phyloP scores from a whole-genome alignment of 2,888 invertebrate genomes.

The Cryptocephalus primarius region DNA sequence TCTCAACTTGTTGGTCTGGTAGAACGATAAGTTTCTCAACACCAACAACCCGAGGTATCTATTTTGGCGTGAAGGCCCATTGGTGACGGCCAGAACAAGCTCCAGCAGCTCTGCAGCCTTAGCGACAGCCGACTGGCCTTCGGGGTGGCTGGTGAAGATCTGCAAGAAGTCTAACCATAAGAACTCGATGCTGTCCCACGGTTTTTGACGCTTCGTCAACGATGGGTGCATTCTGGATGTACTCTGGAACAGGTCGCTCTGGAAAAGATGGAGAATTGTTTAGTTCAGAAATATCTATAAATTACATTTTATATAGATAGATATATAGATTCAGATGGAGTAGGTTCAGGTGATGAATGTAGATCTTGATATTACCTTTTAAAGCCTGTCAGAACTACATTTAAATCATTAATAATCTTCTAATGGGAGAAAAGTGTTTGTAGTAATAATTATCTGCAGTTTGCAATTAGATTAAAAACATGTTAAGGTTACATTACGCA shows the following conservation, averaged over 20 bases:
- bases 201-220: constrained; percentile 41
- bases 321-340: too few relatives aligned
- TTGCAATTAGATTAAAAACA: too few relatives aligned
- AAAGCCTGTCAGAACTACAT: too few relatives aligned
- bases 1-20: constrained; percentile 41
- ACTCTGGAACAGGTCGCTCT: constrained; percentile 41
- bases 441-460: too few relatives aligned
- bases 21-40: constrained; percentile 45
- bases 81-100: constrained; percentile 29
- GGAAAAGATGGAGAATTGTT: constrained; percentile 7
- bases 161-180: constrained; percentile 44
- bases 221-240: constrained; percentile 41
- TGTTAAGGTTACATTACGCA: too few relatives aligned
- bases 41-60: constrained; percentile 37
- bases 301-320: too few relatives aligned
- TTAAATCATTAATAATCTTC: too few relatives aligned
- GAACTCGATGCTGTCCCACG: constrained; percentile 43
- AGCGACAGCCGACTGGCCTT: constrained; percentile 42
- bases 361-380: too few relatives aligned
- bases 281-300: too few relatives aligned
- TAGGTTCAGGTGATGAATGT: too few relatives aligned
- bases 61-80: constrained; percentile 23
- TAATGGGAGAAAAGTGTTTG: too few relatives aligned
- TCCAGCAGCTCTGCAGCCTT: constrained; percentile 36
- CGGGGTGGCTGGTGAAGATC: constrained; percentile 41